Conservation (phyloP, 1,140 invertebrate species). For the Papilio aristodemus region DNA sequence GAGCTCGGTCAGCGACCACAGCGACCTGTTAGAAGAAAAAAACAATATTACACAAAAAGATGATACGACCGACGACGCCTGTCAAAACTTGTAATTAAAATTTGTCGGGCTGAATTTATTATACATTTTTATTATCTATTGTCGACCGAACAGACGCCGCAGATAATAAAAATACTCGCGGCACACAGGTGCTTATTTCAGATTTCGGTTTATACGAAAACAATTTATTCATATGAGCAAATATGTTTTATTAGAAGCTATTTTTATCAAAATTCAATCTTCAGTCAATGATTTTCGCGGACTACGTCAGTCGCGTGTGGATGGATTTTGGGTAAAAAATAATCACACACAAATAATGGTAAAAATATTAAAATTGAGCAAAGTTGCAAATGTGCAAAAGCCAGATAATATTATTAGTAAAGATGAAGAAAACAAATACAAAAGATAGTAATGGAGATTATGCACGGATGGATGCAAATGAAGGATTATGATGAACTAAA, state of each 20-base stretch:
- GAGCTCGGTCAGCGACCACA: constrained; percentile 74
- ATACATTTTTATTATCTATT: constrained; percentile 21
- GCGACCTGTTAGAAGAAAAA: constrained; percentile 66
- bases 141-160: background rate
- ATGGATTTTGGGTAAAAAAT: no score
- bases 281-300: no score
- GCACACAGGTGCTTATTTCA: constrained; percentile 18
- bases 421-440: no score
- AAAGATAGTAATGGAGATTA: no score
- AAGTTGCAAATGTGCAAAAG: no score
- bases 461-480: no score
- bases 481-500: no score
- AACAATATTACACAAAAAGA: constrained; percentile 11
- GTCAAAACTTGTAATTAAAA: constrained; percentile 31
- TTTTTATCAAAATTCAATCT: background rate
- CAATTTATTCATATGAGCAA: constrained; percentile 1
- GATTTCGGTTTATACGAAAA: constrained; percentile 5
- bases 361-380: no score
- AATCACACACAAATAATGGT: no score
- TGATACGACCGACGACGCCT: background rate
- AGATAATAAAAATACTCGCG: constrained; percentile 17
- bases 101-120: constrained; percentile 13
- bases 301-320: no score
- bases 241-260: background rate
- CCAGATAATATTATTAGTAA: no score